A percentile compares a stretch with the other conserved stretches of the same genome.
phyloP scores from a whole-genome alignment of 2,113 vertebrate species.

The Chitala chitala region DNA sequence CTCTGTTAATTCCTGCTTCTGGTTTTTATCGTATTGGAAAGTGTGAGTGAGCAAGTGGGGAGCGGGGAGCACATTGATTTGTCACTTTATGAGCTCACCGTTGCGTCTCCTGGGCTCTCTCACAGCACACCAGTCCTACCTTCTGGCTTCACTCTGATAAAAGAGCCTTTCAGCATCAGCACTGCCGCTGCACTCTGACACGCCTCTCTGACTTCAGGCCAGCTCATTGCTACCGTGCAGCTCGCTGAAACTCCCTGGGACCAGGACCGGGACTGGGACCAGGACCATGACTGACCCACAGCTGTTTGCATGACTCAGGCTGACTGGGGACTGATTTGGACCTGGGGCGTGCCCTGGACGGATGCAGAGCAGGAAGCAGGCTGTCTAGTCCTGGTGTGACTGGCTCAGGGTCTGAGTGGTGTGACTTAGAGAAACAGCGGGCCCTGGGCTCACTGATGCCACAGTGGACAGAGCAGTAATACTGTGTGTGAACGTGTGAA shows the following conservation, averaged over 20 bases:
- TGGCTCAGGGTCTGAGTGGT: too few species aligned
- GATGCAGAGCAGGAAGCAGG: too few species aligned
- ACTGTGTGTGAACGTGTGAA: too few species aligned
- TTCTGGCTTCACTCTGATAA: constrained; percentile 41
- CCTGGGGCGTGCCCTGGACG: too few species aligned
- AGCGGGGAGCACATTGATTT: constrained; percentile 34
- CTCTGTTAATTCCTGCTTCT: constrained; percentile 43
- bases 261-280: background rate
- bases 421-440: too few species aligned
- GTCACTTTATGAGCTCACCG: constrained; percentile 47
- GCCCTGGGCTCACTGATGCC: too few species aligned
- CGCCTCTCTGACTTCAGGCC: background rate
- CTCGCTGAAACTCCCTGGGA: background rate
- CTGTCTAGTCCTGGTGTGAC: too few species aligned
- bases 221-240: background rate
- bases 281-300: too few species aligned
- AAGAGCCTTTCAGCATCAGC: constrained; percentile 22
- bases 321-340: too few species aligned
- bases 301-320: too few species aligned
- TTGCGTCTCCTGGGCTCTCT: constrained; percentile 29
- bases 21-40: constrained; percentile 53
- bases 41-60: constrained; percentile 37
- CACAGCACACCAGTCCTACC: constrained; percentile 25
- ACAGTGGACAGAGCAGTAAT: too few species aligned
- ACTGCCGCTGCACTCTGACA: background rate